Conservation (phyloP, 2,113 vertebrate genomes). For the Labeo rohita region DNA sequence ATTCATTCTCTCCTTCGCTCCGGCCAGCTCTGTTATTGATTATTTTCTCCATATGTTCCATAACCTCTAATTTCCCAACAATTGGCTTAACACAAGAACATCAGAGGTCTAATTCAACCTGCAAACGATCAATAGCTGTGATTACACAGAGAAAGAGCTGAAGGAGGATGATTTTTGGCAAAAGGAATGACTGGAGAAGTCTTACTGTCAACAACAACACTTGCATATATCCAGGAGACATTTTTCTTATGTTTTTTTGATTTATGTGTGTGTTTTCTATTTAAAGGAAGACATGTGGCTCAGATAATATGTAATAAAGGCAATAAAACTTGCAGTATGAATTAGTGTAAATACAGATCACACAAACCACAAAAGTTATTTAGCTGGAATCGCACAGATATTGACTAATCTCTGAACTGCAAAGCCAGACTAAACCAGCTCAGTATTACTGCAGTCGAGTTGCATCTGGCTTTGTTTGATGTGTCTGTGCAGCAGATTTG, state of each 20-base stretch:
- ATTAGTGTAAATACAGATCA: constrained; percentile 8
- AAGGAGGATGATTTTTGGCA: background rate
- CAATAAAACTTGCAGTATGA: background rate
- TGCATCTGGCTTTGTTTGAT: constrained; percentile 30
- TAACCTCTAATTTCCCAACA: constrained; percentile 42
- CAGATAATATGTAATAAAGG: background rate
- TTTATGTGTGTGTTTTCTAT: background rate
- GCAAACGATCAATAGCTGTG: background rate
- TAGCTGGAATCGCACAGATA: constrained; percentile 25
- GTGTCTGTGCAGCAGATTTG: constrained; percentile 16
- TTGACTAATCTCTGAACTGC: background rate
- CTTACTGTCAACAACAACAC: background rate
- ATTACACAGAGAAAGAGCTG: constrained; percentile 22
- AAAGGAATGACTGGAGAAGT: background rate
- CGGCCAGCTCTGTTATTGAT: constrained; percentile 9
- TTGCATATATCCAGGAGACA: background rate
- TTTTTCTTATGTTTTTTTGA: background rate
- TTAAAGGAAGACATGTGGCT: background rate
- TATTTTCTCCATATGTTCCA: constrained; percentile 33
- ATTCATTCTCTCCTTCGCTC: background rate
- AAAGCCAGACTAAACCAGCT: constrained; percentile 12
- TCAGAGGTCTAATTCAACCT: constrained; percentile 2
- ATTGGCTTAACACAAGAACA: constrained; percentile 34
- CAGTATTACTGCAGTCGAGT: background rate
- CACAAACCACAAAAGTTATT: constrained; percentile 7